A percentile compares a stretch with the other conserved stretches of the same genome.
Conservation (phyloP, 2,888 invertebrate species). For the Cordilura impudica region DNA sequence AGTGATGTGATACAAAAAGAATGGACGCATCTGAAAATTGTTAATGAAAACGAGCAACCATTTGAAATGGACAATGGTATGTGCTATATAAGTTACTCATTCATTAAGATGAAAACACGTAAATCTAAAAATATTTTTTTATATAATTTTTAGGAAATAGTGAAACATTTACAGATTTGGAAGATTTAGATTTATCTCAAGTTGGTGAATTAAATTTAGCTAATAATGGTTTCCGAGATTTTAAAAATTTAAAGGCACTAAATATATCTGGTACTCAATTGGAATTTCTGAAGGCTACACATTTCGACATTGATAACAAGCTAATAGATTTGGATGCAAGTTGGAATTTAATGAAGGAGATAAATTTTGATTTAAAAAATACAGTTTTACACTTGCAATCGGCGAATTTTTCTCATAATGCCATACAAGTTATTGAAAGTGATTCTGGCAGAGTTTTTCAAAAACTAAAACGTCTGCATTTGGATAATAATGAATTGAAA, state of each 20-base stretch:
- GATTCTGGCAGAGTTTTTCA: constrained; percentile 66
- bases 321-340: constrained; percentile 72
- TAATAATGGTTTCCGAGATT: constrained; percentile 68
- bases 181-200: constrained; percentile 69
- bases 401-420: constrained; percentile 73
- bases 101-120: neutral
- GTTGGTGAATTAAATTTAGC: constrained; percentile 66
- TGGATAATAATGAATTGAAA: constrained; percentile 70
- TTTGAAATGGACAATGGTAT: constrained; percentile 25
- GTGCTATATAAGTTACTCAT: neutral
- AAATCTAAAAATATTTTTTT: no score
- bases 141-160: neutral
- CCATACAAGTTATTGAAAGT: constrained; percentile 63
- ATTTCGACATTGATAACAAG: constrained; percentile 65
- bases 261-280: constrained; percentile 71
- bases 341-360: constrained; percentile 67
- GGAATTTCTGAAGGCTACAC: constrained; percentile 62
- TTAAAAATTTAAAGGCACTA: constrained; percentile 67
- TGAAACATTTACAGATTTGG: neutral
- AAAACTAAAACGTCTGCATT: constrained; percentile 68
- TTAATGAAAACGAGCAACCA: constrained; percentile 58
- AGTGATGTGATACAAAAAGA: constrained; percentile 36
- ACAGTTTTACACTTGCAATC: constrained; percentile 67
- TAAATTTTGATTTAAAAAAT: constrained; percentile 65
- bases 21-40: constrained; percentile 65